Conservation (phyloP, 1,140 invertebrate species). For the Phymorhynchus buccinoides region DNA sequence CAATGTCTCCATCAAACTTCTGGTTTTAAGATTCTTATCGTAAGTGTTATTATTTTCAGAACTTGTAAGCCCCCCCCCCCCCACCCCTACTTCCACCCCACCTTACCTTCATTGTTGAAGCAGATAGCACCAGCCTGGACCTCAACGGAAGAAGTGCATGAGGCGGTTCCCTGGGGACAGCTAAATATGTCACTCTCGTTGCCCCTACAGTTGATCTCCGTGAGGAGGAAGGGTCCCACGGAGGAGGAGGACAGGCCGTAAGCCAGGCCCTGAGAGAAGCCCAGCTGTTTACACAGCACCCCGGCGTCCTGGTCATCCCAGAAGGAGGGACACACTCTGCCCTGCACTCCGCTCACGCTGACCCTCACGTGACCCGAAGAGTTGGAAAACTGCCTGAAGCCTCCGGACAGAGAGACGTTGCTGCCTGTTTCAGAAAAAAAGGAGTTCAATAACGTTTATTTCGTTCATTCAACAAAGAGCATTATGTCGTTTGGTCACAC, state of each 20-base stretch:
- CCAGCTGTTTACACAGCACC: slow-evolving; percentile 82
- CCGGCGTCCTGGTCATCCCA: slow-evolving; percentile 82
- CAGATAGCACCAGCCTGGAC: slow-evolving; percentile 51
- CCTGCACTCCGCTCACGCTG: slow-evolving; percentile 80
- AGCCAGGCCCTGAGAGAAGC: slow-evolving; percentile 65
- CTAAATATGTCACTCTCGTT: slow-evolving; percentile 48
- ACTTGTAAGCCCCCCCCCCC: too few relatives aligned
- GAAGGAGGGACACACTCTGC: slow-evolving; percentile 84
- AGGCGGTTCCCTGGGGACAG: slow-evolving; percentile 45
- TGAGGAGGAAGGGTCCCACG: slow-evolving; percentile 49
- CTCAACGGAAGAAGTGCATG: slow-evolving; percentile 38
- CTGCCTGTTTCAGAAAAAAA: neutral
- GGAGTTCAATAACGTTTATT: too few relatives aligned
- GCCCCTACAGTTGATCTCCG: slow-evolving; percentile 48
- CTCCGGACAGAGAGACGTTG: slow-evolving; percentile 45
- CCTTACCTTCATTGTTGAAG: slow-evolving; percentile 47
- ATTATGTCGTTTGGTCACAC: too few relatives aligned
- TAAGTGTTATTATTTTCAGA: too few relatives aligned
- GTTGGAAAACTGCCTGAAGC: slow-evolving; percentile 38
- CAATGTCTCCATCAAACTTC: too few relatives aligned
- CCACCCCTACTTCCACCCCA: too few relatives aligned
- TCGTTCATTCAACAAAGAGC: too few relatives aligned
- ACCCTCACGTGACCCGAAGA: slow-evolving; percentile 80
- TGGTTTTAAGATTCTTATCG: too few relatives aligned
- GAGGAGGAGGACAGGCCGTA: slow-evolving; percentile 38